phyloP scores from a whole-genome alignment of 2,888 invertebrate species.

The Molanna angustata region DNA sequence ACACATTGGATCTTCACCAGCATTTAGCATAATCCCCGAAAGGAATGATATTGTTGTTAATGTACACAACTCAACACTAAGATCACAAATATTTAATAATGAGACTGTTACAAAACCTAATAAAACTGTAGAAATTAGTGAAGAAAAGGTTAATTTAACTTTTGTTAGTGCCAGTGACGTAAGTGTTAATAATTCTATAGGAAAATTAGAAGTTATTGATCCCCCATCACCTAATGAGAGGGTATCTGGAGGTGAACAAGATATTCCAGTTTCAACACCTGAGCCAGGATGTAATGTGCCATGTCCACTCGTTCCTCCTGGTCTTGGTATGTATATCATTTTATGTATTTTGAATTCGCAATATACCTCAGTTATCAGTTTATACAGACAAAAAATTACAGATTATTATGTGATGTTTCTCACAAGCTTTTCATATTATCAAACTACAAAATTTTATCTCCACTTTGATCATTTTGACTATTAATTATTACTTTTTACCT shows the following conservation, averaged over 20 bases:
- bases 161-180: neutral
- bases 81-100: slow-evolving; percentile 6
- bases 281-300: slow-evolving; percentile 25
- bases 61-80: slow-evolving; percentile 26
- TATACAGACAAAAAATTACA: no score
- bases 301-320: slow-evolving; percentile 28
- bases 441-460: no score
- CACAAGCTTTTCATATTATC: no score
- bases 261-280: neutral
- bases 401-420: no score
- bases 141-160: neutral
- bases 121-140: slow-evolving; percentile 7
- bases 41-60: slow-evolving; percentile 8
- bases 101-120: neutral
- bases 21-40: neutral
- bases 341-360: no score
- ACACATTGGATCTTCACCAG: neutral
- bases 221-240: slow-evolving; percentile 5
- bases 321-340: slow-evolving; percentile 22
- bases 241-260: slow-evolving; percentile 6
- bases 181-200: neutral
- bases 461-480: no score
- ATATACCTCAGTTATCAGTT: no score
- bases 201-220: neutral
- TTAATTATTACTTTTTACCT: no score